Percentiles rank a stretch among this genome's conserved stretches.
Conservation (phyloP, 2,888 invertebrate species). For the Lobophora halterata region DNA sequence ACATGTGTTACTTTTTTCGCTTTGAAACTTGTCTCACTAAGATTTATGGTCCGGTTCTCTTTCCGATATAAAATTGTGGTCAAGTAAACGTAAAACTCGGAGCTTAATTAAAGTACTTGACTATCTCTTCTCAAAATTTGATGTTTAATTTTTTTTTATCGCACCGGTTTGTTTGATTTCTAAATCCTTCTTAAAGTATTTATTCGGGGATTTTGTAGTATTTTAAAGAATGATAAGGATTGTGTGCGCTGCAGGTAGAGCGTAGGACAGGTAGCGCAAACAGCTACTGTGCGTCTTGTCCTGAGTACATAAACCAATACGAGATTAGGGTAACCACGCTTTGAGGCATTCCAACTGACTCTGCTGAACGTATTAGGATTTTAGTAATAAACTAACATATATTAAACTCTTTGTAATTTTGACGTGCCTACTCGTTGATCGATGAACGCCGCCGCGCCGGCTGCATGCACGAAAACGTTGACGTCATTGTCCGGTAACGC, state of each 20-base stretch:
- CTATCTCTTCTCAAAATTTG: constrained; percentile 22
- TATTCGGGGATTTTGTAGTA: constrained; percentile 61
- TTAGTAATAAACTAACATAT: too few species aligned
- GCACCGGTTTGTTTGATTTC: constrained; percentile 59
- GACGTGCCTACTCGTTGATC: too few species aligned
- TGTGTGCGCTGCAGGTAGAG: constrained; percentile 61
- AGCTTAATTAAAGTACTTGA: constrained; percentile 52
- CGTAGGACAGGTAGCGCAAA: constrained; percentile 77
- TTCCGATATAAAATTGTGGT: constrained; percentile 66
- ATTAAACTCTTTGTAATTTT: too few species aligned
- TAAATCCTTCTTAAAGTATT: constrained; percentile 54
- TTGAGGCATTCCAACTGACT: constrained; percentile 7
- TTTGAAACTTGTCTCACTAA: constrained; percentile 67
- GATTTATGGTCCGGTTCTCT: constrained; percentile 70
- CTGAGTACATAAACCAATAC: constrained; percentile 69
- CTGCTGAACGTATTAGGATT: too few species aligned
- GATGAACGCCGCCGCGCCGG: too few species aligned
- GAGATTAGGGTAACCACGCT: constrained; percentile 34
- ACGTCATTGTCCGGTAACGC: too few species aligned
- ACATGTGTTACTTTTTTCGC: constrained; percentile 80
- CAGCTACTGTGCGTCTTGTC: constrained; percentile 67
- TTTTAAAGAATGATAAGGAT: constrained; percentile 69
- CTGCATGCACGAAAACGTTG: too few species aligned
- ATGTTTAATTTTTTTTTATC: constrained; percentile 44
- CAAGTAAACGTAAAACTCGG: constrained; percentile 55